Evolutionary conservation across 2,113 vertebrate species (phyloP), one percentile per base, ranked within the genome.

Genomic region (Cromileptes altivelis): DNA sequence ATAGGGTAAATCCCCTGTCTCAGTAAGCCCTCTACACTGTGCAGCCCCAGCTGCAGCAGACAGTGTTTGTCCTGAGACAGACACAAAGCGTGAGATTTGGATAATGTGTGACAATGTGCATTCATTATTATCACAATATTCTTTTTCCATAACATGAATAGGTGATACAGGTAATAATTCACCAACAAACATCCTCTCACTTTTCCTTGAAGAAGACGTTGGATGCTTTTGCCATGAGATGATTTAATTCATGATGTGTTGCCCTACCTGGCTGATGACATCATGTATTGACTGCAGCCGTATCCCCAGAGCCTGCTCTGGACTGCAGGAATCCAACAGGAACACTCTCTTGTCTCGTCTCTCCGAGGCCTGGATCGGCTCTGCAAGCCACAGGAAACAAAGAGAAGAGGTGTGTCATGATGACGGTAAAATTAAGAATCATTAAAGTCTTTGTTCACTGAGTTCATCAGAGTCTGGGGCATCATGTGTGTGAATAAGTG

Each of bases 1-100:
- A 96, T 95, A 15, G 95, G 95, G 79, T 95, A 95, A 76, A 96
- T 81, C 6, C 83, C 90, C 18, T 95, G 93, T 83, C 89, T 94
- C 64, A 96, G 70, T n/a, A 96, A 89, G 13, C 81, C 82, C 75
- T 95, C 95, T 25, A 95, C 94, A 76, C 91, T 91, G 74, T 70
- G 53, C 75, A 96, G 72, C 8, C 94, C 93, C 74, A 96, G 81
- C 82, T 95, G 94, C 63, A 96, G 86, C 52, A 96, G 89, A 79
- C 95, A 96, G 85, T 96, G 94, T 65, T 91, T 95, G 73, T 94
- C 94, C 95, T 96, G 85, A 12, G 42, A 12, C 42, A 45, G 8
- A 19, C 30, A 75, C 42, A 84, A 42, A 81, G 13, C 42, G 13
- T 13, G 12, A 53, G 9, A 70, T 68, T 40, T 79, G 19, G 4